A percentile compares a stretch with the other conserved stretches of the same genome.
Evolutionary conservation across 2,113 vertebrate genomes (phyloP).

Genomic region (Sinocyclocheilus grahami): DNA sequence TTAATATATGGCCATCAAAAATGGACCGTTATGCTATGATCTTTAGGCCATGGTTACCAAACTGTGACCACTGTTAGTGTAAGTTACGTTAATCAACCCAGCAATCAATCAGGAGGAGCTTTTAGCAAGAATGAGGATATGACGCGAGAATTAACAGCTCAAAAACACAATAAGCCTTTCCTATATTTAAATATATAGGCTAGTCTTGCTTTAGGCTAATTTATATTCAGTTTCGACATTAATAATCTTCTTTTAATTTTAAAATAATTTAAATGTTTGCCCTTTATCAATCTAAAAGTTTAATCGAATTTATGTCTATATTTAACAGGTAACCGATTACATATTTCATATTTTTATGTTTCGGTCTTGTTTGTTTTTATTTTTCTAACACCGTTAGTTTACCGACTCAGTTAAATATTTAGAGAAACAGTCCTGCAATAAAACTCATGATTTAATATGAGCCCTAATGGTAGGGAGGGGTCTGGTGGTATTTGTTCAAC

Average conservation of each 20-base stretch:
- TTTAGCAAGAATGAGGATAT: background rate
- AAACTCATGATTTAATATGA: background rate
- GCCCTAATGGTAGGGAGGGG: background rate
- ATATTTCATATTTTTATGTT: background rate
- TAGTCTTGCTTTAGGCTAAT: too few species aligned
- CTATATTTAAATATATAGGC: background rate
- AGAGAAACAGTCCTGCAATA: background rate
- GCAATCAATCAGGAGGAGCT: background rate
- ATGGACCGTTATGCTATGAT: background rate
- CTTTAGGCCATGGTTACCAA: background rate
- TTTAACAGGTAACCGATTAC: background rate
- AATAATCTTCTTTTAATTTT: background rate
- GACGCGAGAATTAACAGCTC: background rate
- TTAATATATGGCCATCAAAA: background rate
- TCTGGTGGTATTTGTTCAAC: conserved; percentile 65
- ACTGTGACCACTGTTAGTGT: background rate
- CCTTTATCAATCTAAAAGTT: background rate
- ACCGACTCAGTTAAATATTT: background rate
- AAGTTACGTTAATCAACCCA: background rate
- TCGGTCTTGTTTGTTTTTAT: background rate
- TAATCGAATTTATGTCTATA: background rate
- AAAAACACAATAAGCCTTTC: background rate
- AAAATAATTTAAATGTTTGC: background rate
- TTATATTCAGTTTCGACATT: background rate
- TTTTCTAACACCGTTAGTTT: background rate